A percentile compares a stretch with the other conserved stretches of the same genome.
Evolutionary conservation across 2,113 vertebrate genomes (phyloP).

Genomic region (Camarhynchus parvulus): DNA sequence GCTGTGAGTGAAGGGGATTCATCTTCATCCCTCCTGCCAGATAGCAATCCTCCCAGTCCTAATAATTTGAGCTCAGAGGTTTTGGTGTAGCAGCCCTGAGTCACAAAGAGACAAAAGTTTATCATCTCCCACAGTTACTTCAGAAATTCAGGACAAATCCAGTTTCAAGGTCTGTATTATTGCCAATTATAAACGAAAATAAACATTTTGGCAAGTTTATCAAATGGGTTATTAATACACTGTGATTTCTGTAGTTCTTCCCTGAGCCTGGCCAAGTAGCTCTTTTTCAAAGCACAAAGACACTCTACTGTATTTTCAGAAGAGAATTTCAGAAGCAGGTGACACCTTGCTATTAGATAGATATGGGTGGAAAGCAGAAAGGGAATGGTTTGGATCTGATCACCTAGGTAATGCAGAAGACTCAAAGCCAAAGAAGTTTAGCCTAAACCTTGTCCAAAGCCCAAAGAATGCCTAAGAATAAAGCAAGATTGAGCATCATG

Average conservation of each 20-base stretch:
- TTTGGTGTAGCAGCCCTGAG: neutral
- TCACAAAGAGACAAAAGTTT: neutral
- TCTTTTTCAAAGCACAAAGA: neutral
- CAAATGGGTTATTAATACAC: neutral
- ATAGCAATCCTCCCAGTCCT: neutral
- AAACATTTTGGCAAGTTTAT: neutral
- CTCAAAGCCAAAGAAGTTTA: neutral
- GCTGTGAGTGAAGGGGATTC: neutral
- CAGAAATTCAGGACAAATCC: neutral
- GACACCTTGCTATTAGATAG: neutral
- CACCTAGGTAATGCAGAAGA: neutral
- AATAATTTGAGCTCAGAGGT: neutral
- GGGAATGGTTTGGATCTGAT: neutral
- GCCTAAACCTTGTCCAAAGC: neutral
- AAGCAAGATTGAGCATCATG: neutral
- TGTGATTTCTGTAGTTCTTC: neutral
- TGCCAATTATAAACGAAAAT: neutral
- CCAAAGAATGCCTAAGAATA: neutral
- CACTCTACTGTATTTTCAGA: neutral
- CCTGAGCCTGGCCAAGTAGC: neutral
- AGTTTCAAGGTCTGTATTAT: neutral
- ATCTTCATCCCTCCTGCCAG: neutral
- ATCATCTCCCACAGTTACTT: neutral
- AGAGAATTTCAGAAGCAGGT: neutral
- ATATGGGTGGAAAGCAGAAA: neutral